A percentile compares a stretch with the other conserved stretches of the same genome.
phyloP scores from a whole-genome alignment of 2,113 vertebrate genomes.

The Zeus faber region DNA sequence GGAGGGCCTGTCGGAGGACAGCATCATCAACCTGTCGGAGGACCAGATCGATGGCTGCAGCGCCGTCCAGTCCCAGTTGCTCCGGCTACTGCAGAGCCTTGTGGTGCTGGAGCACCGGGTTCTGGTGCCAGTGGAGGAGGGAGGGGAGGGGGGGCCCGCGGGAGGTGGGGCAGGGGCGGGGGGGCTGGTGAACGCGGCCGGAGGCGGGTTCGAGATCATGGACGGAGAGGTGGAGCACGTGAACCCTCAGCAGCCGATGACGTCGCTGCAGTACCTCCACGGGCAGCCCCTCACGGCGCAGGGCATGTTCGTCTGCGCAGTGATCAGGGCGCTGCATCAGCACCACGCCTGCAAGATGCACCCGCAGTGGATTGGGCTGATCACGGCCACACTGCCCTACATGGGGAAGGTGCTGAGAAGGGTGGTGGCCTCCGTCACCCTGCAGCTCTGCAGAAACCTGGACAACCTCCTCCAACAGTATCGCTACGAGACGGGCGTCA shows the following conservation, averaged over 20 bases:
- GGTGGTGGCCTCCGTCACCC: constrained; percentile 93
- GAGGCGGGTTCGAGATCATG: constrained; percentile 85
- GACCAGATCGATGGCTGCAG: constrained; percentile 93
- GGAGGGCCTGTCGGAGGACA: constrained; percentile 96
- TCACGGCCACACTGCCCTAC: constrained; percentile 94
- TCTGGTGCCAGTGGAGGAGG: constrained; percentile 87
- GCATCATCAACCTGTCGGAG: constrained; percentile 94
- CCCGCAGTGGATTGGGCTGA: constrained; percentile 96
- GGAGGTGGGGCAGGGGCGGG: constrained; percentile 52
- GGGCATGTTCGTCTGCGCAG: constrained; percentile 97
- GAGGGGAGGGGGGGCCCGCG: constrained; percentile 66
- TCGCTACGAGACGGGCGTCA: constrained; percentile 90
- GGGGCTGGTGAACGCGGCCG: constrained; percentile 60
- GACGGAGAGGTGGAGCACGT: constrained; percentile 90
- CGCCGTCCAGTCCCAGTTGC: constrained; percentile 91
- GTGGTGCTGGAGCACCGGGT: constrained; percentile 93
- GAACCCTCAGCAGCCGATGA: constrained; percentile 92
- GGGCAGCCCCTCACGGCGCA: constrained; percentile 96
- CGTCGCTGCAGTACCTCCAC: constrained; percentile 93
- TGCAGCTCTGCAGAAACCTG: constrained; percentile 95
- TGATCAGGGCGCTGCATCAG: constrained; percentile 94
- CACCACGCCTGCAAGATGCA: constrained; percentile 97
- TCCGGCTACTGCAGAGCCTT: constrained; percentile 89
- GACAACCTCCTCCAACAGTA: constrained; percentile 97
- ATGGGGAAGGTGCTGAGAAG: constrained; percentile 93